These are phyloP conservation scores for Laspeyria flexula DNA, from an alignment of 2,888 invertebrate species.

Conservation along the genomic window DNA sequence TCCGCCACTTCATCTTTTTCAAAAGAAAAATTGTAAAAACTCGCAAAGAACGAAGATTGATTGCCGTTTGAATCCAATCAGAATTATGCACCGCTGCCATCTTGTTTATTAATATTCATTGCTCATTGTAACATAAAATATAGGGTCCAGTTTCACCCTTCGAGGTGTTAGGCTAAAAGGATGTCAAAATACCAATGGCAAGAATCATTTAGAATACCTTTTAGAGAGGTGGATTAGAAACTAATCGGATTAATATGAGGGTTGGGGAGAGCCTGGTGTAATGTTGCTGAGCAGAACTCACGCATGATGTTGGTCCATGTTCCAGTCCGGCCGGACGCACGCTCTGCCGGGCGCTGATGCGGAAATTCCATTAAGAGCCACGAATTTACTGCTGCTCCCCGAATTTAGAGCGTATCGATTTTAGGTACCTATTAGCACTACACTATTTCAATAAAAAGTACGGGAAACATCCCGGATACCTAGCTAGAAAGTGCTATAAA, in stretches of 20 bases:
- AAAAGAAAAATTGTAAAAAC: conserved; percentile 51
- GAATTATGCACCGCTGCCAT: conserved; percentile 55
- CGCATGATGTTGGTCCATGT: conserved; percentile 30
- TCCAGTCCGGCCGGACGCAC: conserved; percentile 49
- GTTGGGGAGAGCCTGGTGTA: conserved; percentile 42
- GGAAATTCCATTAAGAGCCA: conserved; percentile 77
- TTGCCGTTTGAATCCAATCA: conserved; percentile 48
- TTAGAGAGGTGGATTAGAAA: conserved; percentile 63
- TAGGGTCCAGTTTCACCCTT: conserved; percentile 63
- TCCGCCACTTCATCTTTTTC: conserved; percentile 55
- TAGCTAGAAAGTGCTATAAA: conserved; percentile 18
- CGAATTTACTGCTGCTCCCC: conserved; percentile 62
- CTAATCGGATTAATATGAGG: conserved; percentile 76
- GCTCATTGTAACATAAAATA: conserved; percentile 73
- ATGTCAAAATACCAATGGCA: conserved; percentile 73
- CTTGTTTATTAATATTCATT: conserved; percentile 78
- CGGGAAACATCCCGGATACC: background rate
- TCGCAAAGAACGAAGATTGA: conserved; percentile 55
- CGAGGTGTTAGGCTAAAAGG: conserved; percentile 67
- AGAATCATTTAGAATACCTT: conserved; percentile 73
- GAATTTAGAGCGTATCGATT: conserved; percentile 57
- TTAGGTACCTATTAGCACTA: conserved; percentile 52
- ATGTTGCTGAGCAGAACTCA: conserved; percentile 18
- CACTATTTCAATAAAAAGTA: conserved; percentile 7
- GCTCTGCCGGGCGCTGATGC: conserved; percentile 58